Base-by-base conservation (phyloP, 2,888 invertebrate species). In the Coecobrya sp. region DNA sequence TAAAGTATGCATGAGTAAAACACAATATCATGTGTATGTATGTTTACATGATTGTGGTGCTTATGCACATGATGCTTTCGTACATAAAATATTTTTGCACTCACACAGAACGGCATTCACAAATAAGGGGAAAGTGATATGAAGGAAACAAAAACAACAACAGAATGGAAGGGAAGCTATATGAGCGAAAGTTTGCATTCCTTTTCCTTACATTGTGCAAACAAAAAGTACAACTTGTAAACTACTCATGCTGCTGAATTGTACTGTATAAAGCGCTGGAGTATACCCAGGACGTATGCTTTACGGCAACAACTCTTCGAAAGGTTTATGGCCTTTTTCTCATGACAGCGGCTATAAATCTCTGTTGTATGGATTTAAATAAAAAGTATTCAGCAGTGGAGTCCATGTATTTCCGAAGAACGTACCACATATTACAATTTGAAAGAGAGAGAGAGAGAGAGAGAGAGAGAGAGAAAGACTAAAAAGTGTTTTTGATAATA, bases 271-370 rank as follows among this genome's bases (percentile, higher is more conserved):
- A 10, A 36, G 36, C 2, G 2, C 36, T 36, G 36, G 36, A 36
- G 7, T 36, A 36, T 36, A 36, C 36, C 36, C 36, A 36, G 2
- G 36, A 36, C 36, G 36, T 36, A 36, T 4, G 36, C 7, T 36
- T 55, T 55, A 19, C n/a, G n/a, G 55, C 8, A 55, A 19, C 73
- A 73, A 73, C 73, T 73, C 73, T 73, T 73, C 73, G 92, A 92
- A 89, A 92, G 65, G 89, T 92, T 85, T 89, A 86, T 92, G 85
- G 89, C 52, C 55, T 86, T 92, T 87, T 49, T 65, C 65, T 86
- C 82, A 27, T 86, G 92, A 89, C 92, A 92, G 86, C 30, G 30
- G 92, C 86, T 82, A 92, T 92, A 92, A 92, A 92, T 92, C 92
- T 89, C 68, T 59, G 45, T 88, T 79, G 55, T 65, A 81, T 76